Evolutionary conservation across 2,797 vertebrate genomes (phyloP), one percentile per base, ranked within the genome.

Genomic region (Pelobates cultripes): DNA sequence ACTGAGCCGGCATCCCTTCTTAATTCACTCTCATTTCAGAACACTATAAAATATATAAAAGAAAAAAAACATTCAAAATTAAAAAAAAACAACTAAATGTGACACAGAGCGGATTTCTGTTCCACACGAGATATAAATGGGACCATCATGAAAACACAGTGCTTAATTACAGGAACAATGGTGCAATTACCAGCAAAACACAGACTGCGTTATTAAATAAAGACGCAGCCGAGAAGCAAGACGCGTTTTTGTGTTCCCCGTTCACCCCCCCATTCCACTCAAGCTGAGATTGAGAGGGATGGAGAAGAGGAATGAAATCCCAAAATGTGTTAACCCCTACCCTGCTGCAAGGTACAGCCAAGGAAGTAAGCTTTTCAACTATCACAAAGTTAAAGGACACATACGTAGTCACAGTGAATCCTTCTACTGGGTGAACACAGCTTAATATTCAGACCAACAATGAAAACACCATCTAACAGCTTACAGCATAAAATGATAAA

Each of bases 181-280:
- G 82, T 77, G 72, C 82, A 84, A 84, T 84, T 84, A 84, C 82
- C 77, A 70, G 66, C 73, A 84, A 84, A 84, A 79, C 77, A 84
- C 82, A 71, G 82, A 8, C 77, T 73, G 77, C 73, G 77, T 75
- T 84, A 79, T 84, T 79, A 84, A 84, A 84, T 84, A 84, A 84
- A 84, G 82, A 75, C 72, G 77, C 75, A 70, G 82, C 3, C 14
- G n/a, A 69, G 66, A 78, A 61, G 66, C 71, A 83, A 84, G 72
- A 79, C 77, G 64, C 64, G 75, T 66, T 79, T 72, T 53, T 71
- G 72, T 70, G 45, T 64, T 44, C 40, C 43, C 74, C 69, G 40
- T 1, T 1, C 42, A 17, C 41, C 75, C 17, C 63, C 64, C 70
- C 70, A 28, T 14, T 53, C 72, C 72, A 17, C 81, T 15, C 41